Conservation (phyloP, 2,888 invertebrate genomes). For the Eurytoma adleriae region DNA sequence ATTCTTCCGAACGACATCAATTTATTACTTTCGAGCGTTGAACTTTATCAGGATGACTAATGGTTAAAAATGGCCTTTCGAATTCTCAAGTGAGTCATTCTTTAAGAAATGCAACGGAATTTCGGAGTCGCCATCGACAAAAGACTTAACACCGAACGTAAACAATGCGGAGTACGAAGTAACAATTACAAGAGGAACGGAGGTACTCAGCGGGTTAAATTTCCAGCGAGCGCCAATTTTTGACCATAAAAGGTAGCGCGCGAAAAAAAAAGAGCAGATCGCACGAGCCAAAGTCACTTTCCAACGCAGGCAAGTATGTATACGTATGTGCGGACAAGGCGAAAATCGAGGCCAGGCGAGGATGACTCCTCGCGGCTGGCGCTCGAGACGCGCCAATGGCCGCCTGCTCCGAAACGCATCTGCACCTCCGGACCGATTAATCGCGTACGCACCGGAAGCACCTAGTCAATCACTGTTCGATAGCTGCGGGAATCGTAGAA, state of each 20-base stretch:
- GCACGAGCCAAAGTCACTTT: not conserved
- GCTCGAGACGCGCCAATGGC: constrained; percentile 50
- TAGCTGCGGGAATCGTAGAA: too few relatives aligned
- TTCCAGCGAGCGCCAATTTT: not conserved
- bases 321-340: too few relatives aligned
- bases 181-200: not conserved
- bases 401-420: constrained; percentile 5
- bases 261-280: constrained; percentile 28
- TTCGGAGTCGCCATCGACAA: not conserved
- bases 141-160: not conserved
- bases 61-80: too few relatives aligned
- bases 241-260: constrained; percentile 19
- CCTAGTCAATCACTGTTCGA: too few relatives aligned
- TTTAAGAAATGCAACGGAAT: not conserved
- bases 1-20: too few relatives aligned
- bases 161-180: constrained; percentile 10
- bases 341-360: constrained; percentile 52
- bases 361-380: constrained; percentile 47
- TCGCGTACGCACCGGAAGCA: too few relatives aligned
- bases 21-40: not conserved
- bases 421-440: too few relatives aligned
- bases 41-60: constrained; percentile 23
- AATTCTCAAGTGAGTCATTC: constrained; percentile 6
- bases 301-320: too few relatives aligned
- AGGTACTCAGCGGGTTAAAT: not conserved